Evolutionary conservation across 2,888 invertebrate species (phyloP).

Genomic region (Zelleria hepariella): DNA sequence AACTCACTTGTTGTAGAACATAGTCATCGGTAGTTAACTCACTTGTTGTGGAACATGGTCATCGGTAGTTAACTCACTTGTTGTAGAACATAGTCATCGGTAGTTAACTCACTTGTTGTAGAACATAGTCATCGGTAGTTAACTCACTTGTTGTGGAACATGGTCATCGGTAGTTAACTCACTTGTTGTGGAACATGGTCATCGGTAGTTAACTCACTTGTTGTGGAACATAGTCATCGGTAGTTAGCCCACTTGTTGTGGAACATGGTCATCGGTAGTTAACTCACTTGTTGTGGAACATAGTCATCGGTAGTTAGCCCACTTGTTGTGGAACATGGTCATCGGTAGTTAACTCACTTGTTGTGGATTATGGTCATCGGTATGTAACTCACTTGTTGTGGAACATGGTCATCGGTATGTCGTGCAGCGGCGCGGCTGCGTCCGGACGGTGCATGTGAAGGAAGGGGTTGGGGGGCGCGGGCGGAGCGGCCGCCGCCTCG

Average conservation of each 20-base stretch:
- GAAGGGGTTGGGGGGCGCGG: slow-evolving; percentile 74
- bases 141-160: too few species aligned
- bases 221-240: not conserved
- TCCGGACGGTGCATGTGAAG: slow-evolving; percentile 67
- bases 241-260: not conserved
- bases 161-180: too few species aligned
- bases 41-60: too few species aligned
- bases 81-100: too few species aligned
- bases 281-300: too few species aligned
- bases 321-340: not conserved
- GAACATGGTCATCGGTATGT: slow-evolving; percentile 51
- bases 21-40: not conserved
- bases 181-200: not conserved
- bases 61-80: too few species aligned
- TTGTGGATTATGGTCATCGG: not conserved
- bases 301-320: not conserved
- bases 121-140: too few species aligned
- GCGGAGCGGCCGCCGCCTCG: slow-evolving; percentile 74
- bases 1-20: not conserved
- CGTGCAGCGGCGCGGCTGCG: slow-evolving; percentile 28
- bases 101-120: too few species aligned
- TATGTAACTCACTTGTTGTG: slow-evolving; percentile 27
- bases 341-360: not conserved
- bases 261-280: too few species aligned
- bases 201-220: not conserved